Evolutionary conservation across 2,797 vertebrate species (phyloP), one percentile per base, ranked within the genome.

Genomic region (Melanotaenia maccullochi): DNA sequence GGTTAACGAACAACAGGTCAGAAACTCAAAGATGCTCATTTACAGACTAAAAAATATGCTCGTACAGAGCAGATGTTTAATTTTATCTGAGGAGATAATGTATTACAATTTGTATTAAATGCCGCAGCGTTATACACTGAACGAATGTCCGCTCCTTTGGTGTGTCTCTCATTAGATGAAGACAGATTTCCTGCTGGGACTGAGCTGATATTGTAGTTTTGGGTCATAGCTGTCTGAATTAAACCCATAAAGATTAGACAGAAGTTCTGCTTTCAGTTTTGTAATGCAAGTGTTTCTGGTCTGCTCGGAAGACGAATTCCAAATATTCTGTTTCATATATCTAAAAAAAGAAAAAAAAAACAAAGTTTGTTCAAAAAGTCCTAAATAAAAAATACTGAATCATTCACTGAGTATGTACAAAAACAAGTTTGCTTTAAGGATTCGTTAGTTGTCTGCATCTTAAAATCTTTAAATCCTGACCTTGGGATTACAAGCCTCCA

Each of bases 381-480:
- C 77, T 14, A 82, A 78, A 54, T n/a, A 75, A 16, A 54, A 49
- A 78, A 44, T 68, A 77, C 73, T 72, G 68, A 36, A 36, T 77
- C 25, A 68, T 81, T 78, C 73, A 81, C 78, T 83, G 82, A 85
- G 82, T 78, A 88, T 78, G 40, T 77, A 36, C 52, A 71, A 64
- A 65, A 68, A 28, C 66, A 58, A 52, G 22, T 81, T 77, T 65
- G 36, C 76, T 79, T 56, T 12, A 4, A 80, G 84, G 57, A 70
- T 71, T 68, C 73, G 60, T 60, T 51, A 76, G 51, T 71, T 66
- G 52, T 78, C 75, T 59, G 44, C 36, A 68, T 63, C 56, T 60
- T 28, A 54, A 84, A 77, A 83, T 81, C 78, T 40, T 87, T 84
- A 85, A 80, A 83, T 72, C 74, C 71, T 62, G 73, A 79, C 75